Conservation (phyloP, 2,797 vertebrate genomes). For the Sciaenops ocellatus region DNA sequence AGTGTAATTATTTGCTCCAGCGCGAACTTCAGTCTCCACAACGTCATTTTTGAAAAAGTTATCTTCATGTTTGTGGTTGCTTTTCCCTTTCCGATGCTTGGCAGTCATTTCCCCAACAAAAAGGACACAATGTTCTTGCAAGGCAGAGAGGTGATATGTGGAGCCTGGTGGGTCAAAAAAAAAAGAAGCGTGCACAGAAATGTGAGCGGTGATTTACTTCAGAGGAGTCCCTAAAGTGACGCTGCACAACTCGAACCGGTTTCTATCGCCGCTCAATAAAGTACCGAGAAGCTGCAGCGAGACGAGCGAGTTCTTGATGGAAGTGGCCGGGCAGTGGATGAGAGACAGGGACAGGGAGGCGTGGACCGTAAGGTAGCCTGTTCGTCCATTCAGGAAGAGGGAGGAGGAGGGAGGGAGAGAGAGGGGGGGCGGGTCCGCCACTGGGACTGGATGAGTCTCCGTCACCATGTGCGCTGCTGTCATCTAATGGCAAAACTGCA, state of each 20-base stretch:
- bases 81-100: slow-evolving; percentile 83
- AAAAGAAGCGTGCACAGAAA: not conserved
- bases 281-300: slow-evolving; percentile 50
- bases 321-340: slow-evolving; percentile 55
- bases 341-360: slow-evolving; percentile 56
- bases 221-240: slow-evolving; percentile 21
- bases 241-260: slow-evolving; percentile 21
- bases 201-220: slow-evolving; percentile 10
- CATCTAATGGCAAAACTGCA: slow-evolving; percentile 66
- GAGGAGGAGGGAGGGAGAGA: not conserved
- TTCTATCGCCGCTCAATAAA: slow-evolving; percentile 50
- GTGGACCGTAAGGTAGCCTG: slow-evolving; percentile 57
- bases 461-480: slow-evolving; percentile 64
- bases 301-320: slow-evolving; percentile 24
- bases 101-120: slow-evolving; percentile 76
- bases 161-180: slow-evolving; percentile 14
- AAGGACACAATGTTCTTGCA: slow-evolving; percentile 75
- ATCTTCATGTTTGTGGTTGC: slow-evolving; percentile 81
- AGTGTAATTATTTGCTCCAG: slow-evolving; percentile 44
- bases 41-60: slow-evolving; percentile 77
- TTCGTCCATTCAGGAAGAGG: slow-evolving; percentile 58
- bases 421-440: slow-evolving; percentile 15
- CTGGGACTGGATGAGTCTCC: slow-evolving; percentile 54
- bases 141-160: slow-evolving; percentile 46
- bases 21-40: slow-evolving; percentile 65